phyloP scores from a whole-genome alignment of 2,797 vertebrate genomes.

The Kryptolebias ocellatus region DNA sequence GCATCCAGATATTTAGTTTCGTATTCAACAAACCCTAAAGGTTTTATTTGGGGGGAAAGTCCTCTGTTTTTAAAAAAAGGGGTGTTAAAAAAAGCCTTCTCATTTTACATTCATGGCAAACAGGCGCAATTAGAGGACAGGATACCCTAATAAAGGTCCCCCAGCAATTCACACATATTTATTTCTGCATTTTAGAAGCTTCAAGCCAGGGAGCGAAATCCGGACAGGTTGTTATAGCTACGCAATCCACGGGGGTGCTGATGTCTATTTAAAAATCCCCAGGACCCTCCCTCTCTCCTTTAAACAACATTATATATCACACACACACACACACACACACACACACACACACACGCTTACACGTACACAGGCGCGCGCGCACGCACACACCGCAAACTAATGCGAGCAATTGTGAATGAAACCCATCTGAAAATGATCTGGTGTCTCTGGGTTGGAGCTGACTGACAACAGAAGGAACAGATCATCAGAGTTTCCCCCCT shows the following conservation, averaged over 20 bases:
- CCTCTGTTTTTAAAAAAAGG: no score
- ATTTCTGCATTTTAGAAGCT: constrained; percentile 88
- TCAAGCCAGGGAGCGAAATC: constrained; percentile 89
- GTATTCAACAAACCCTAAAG: neutral
- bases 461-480: constrained; percentile 74
- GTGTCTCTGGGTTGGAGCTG: constrained; percentile 76
- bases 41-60: neutral
- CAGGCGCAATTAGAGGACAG: constrained; percentile 47
- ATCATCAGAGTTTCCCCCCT: constrained; percentile 89
- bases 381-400: constrained; percentile 80
- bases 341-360: constrained; percentile 59
- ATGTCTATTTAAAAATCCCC: constrained; percentile 87
- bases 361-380: neutral
- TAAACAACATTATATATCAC: constrained; percentile 89
- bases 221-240: constrained; percentile 94
- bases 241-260: constrained; percentile 89
- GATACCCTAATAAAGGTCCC: constrained; percentile 59
- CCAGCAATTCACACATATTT: constrained; percentile 82
- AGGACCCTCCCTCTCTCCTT: constrained; percentile 83
- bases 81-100: constrained; percentile 5
- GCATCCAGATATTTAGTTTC: no score
- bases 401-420: constrained; percentile 88
- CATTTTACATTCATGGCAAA: constrained; percentile 54
- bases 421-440: constrained; percentile 86
- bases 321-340: constrained; percentile 27